These are phyloP conservation scores for Parauchenoglanis ngamensis DNA, from an alignment of 2,797 vertebrate genomes.

Conservation along the genomic window DNA sequence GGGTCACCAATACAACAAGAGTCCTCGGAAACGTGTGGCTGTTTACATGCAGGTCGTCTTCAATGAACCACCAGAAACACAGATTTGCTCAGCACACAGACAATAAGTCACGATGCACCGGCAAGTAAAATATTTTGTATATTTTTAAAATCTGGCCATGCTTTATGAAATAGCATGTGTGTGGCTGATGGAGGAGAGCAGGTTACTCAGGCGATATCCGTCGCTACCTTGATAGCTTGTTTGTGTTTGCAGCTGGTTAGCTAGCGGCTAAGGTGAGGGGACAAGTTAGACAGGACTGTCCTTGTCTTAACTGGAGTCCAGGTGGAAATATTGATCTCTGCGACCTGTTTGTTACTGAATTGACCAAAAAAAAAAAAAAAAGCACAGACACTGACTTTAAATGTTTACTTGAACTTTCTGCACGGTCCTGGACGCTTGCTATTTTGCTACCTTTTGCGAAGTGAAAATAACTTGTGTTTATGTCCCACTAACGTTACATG, in stretches of 20 bases:
- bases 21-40: not conserved
- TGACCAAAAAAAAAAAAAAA: not conserved
- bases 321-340: not conserved
- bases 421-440: not conserved
- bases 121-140: not conserved
- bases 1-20: slow-evolving; percentile 6
- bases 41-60: not conserved
- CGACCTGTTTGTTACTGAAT: not conserved
- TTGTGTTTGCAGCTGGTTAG: slow-evolving; percentile 6
- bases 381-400: not conserved
- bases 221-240: not conserved
- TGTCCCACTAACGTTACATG: not conserved
- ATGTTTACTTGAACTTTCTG: not conserved
- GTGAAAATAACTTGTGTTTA: not conserved
- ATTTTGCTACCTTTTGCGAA: not conserved
- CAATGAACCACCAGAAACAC: not conserved
- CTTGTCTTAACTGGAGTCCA: not conserved
- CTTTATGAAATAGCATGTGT: not conserved
- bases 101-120: not conserved
- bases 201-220: not conserved
- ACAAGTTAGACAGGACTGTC: not conserved
- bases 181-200: not conserved
- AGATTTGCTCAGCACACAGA: not conserved
- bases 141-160: too few relatives aligned
- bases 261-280: not conserved